Percentiles rank a stretch among this genome's conserved stretches.
These are phyloP conservation scores for Scolopax rusticola DNA, from an alignment of 2,797 vertebrate genomes.

Conservation along the genomic window DNA sequence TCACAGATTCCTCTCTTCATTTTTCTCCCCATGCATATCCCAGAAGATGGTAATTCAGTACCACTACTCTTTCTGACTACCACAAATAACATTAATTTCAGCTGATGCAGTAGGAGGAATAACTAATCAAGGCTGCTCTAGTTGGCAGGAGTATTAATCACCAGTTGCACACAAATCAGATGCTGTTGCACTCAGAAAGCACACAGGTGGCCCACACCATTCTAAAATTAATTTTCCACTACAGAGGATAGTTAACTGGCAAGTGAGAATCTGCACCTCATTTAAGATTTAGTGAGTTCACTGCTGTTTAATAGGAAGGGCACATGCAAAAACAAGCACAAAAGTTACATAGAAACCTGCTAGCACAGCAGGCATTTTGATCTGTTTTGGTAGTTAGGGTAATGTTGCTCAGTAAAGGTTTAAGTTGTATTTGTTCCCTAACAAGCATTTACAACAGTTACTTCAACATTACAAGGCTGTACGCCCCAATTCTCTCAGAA, in stretches of 20 bases:
- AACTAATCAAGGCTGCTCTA: neutral
- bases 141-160: neutral
- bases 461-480: neutral
- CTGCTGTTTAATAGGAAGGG: neutral
- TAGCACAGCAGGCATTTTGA: neutral
- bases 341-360: neutral
- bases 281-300: neutral
- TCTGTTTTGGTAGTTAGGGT: fast-evolving
- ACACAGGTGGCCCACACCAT: neutral
- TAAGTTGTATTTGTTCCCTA: neutral
- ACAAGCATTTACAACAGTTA: neutral
- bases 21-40: neutral
- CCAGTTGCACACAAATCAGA: neutral
- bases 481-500: neutral
- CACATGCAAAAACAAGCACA: neutral
- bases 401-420: neutral
- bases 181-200: neutral
- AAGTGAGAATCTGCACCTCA: neutral
- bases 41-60: neutral
- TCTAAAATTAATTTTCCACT: neutral
- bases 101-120: neutral
- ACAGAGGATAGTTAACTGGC: neutral
- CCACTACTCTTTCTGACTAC: neutral
- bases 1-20: neutral
- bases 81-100: neutral